Base-by-base conservation (phyloP, 2,113 vertebrate species). In the Reinhardtius hippoglossoides region DNA sequence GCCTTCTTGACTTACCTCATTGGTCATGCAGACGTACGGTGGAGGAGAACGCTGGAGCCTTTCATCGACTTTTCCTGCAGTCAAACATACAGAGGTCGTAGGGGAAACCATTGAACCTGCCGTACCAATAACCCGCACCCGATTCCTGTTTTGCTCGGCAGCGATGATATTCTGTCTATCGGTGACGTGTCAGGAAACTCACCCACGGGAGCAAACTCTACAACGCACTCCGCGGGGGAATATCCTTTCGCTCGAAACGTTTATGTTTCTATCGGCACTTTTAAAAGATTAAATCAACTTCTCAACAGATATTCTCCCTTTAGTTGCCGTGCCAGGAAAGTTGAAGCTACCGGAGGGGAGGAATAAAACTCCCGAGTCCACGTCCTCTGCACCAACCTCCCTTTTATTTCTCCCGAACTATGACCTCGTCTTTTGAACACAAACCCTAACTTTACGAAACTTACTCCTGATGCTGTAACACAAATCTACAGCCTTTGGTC, bases 1-100 rank as follows among this genome's bases (percentile, higher is more conserved):
- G 85, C 75, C 89, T 81, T 87, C 90, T 93, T 84, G 68, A 26
- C 71, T 93, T 91, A 89, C 89, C 85, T 89, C 81, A 92, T 91
- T 89, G 89, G 80, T 73, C 67, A 90, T 87, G 87, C 87, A 73
- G 85, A 84, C 82, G 76, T 79, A 80, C 12, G 86, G 79, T 89
- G 67, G 13, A 71, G 67, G 73, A 85, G 84, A 88, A 80, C 67
- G 68, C 67, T 62, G 69, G 65, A 81, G 67, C 12, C 58, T 79
- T 84, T 75, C 77, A 40, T 67, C 71, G 82, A 77, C 78, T 79
- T 73, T 46, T 62, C 46, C 72, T 52, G 57, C 31, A 75, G 74
- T 75, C 58, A 62, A 76, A 87, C 70, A 64, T 67, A 75, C 65
- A 65, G 35, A 77, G 85, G 71, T 81, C 64, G 20, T 40, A 56